Percentiles rank a stretch among this genome's conserved stretches.
Evolutionary conservation across 2,797 vertebrate species (phyloP).

Genomic region (Sternotherus odoratus): DNA sequence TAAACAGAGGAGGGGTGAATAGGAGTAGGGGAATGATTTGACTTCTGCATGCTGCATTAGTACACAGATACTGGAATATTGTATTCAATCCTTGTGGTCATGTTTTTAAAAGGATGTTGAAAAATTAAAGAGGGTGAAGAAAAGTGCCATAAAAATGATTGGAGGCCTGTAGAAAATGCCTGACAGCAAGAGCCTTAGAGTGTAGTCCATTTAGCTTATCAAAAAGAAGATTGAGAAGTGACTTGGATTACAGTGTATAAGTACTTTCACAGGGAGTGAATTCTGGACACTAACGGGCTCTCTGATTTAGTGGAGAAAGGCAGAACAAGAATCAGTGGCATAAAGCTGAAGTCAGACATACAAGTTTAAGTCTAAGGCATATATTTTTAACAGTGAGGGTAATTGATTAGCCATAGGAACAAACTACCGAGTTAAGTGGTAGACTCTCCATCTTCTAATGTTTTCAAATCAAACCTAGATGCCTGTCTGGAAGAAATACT

Average conservation of each 20-base stretch:
- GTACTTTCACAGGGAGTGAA: background rate
- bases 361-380: background rate
- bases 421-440: background rate
- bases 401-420: slow-evolving; percentile 6
- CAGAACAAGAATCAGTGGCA: background rate
- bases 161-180: background rate
- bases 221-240: background rate
- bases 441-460: background rate
- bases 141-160: background rate
- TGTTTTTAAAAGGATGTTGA: background rate
- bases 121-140: background rate
- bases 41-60: background rate
- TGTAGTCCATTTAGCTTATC: background rate
- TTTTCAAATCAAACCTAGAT: background rate
- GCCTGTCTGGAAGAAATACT: slow-evolving; percentile 22
- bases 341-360: slow-evolving; percentile 3
- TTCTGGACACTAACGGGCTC: background rate
- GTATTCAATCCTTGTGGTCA: background rate
- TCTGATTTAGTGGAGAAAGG: background rate
- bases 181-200: background rate
- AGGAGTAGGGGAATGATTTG: background rate
- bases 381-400: background rate
- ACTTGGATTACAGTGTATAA: background rate
- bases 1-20: background rate
- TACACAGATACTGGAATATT: background rate